Conservation (phyloP, 1,140 invertebrate species). For the Drosophila guanche region DNA sequence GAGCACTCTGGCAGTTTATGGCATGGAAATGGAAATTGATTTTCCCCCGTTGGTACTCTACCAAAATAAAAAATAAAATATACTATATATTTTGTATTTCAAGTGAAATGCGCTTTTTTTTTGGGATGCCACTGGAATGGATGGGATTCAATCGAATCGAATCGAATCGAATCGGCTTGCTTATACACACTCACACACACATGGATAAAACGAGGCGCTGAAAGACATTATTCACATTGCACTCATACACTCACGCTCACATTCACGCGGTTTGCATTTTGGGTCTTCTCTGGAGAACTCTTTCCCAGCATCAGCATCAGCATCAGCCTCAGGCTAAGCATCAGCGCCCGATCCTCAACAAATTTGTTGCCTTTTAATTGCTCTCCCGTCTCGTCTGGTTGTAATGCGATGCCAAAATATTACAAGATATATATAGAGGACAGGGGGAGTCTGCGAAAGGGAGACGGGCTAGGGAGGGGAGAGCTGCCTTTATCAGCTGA, state of each 20-base stretch:
- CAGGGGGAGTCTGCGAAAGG: conserved; percentile 21
- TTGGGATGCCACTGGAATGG: conserved; percentile 33
- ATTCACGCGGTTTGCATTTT: conserved; percentile 4
- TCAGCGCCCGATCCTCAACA: conserved; percentile 14
- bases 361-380: conserved; percentile 39
- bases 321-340: too few species aligned
- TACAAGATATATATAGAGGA: conserved; percentile 42
- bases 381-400: conserved; percentile 17
- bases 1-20: conserved; percentile 15
- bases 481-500: conserved; percentile 66
- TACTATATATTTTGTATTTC: not conserved
- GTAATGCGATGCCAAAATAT: conserved; percentile 77
- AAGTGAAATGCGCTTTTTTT: conserved; percentile 73
- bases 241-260: conserved; percentile 34
- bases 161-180: conserved; percentile 18
- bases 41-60: conserved; percentile 8
- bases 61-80: not conserved
- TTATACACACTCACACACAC: conserved; percentile 40
- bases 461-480: not conserved
- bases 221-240: conserved; percentile 80
- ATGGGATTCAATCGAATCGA: conserved; percentile 32
- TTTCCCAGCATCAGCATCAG: conserved; percentile 2
- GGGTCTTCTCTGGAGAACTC: conserved; percentile 37
- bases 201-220: conserved; percentile 72
- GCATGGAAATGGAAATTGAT: conserved; percentile 45